Evolutionary conservation across 2,113 vertebrate species (phyloP).

Genomic region (Tragelaphus scriptus): DNA sequence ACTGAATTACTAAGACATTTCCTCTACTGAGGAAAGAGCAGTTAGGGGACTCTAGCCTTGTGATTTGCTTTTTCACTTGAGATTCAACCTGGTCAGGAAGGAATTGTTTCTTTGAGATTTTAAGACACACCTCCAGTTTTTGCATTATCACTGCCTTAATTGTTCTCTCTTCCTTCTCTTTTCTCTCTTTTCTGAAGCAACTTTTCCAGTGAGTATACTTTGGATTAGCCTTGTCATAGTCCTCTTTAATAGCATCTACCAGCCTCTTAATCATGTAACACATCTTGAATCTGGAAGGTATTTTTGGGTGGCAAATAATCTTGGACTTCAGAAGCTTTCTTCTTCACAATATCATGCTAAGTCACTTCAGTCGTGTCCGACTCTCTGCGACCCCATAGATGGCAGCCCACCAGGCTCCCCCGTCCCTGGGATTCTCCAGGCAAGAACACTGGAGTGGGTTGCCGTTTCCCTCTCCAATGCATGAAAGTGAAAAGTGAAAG

Average conservation of each 20-base stretch:
- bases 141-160: neutral
- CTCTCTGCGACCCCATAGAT: too few relatives aligned
- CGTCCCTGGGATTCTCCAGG: too few relatives aligned
- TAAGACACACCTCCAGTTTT: constrained; percentile 33
- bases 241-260: neutral
- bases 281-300: neutral
- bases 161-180: neutral
- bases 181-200: neutral
- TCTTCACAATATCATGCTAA: neutral
- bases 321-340: neutral
- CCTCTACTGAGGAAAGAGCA: neutral
- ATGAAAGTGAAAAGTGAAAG: too few relatives aligned
- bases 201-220: neutral
- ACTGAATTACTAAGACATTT: constrained; percentile 25
- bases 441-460: too few relatives aligned
- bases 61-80: neutral
- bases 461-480: too few relatives aligned
- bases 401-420: too few relatives aligned
- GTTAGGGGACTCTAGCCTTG: neutral
- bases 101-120: constrained; percentile 28
- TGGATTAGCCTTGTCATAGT: neutral
- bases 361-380: too few relatives aligned
- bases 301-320: neutral
- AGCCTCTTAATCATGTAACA: neutral
- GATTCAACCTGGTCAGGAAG: neutral